Conservation (phyloP, 2,113 vertebrate species). For the Falcunculus frontatus region DNA sequence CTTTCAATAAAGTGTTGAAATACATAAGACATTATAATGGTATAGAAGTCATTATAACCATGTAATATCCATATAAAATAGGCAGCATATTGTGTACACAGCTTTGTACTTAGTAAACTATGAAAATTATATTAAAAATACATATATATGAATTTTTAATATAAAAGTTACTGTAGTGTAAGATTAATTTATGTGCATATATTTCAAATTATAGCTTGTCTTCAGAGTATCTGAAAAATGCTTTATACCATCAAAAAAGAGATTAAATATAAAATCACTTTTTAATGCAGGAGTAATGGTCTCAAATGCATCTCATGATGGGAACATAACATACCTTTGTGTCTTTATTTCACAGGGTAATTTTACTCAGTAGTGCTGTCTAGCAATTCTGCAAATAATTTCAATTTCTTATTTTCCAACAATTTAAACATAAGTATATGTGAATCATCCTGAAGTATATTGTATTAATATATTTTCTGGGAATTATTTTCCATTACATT, state of each 20-base stretch:
- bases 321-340: neutral
- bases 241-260: neutral
- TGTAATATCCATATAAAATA: neutral
- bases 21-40: neutral
- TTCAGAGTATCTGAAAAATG: neutral
- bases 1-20: neutral
- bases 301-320: neutral
- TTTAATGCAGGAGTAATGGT: neutral
- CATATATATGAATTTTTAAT: neutral
- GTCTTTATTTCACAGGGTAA: neutral
- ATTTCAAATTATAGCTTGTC: neutral
- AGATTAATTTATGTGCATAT: neutral
- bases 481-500: neutral
- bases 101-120: neutral
- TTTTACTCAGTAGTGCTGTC: neutral
- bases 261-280: neutral
- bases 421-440: neutral
- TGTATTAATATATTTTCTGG: neutral
- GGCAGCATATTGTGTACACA: neutral
- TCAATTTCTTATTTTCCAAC: neutral
- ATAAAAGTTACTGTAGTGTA: neutral
- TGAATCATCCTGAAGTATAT: neutral
- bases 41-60: neutral
- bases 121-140: neutral
- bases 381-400: neutral